A percentile compares a stretch with the other conserved stretches of the same genome.
phyloP scores from a whole-genome alignment of 1,140 invertebrate species.

The Thaumatotibia leucotreta region DNA sequence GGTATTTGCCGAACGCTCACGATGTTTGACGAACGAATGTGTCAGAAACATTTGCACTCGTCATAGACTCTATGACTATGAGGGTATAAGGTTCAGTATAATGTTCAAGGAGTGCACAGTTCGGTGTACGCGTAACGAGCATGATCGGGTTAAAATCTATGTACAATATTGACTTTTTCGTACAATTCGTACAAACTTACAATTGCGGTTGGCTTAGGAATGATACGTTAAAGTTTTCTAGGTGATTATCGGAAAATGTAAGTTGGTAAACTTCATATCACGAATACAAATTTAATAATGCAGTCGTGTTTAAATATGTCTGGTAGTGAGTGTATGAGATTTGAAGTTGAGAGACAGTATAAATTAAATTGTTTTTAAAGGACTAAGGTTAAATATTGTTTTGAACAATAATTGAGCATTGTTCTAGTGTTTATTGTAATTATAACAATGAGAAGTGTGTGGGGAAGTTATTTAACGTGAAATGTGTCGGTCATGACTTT shows the following conservation, averaged over 20 bases:
- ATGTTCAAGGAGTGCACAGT: not conserved
- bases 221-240: not conserved
- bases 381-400: not conserved
- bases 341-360: not conserved
- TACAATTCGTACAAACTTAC: conserved; percentile 13
- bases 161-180: conserved; percentile 24
- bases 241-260: not conserved
- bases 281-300: not conserved
- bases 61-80: not conserved
- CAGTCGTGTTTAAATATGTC: no score
- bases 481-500: conserved; percentile 7
- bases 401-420: conserved; percentile 5
- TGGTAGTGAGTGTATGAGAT: not conserved
- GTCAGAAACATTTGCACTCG: not conserved
- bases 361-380: conserved; percentile 17
- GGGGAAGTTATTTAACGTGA: conserved; percentile 4
- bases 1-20: conserved; percentile 28
- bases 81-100: not conserved
- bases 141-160: conserved; percentile 30
- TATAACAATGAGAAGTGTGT: not conserved
- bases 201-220: not conserved
- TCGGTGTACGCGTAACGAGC: conserved; percentile 18
- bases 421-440: conserved; percentile 4
- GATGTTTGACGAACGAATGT: conserved; percentile 33
- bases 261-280: not conserved